These are phyloP conservation scores for Syrphus vitripennis DNA, from an alignment of 2,888 invertebrate species.

Conservation along the genomic window DNA sequence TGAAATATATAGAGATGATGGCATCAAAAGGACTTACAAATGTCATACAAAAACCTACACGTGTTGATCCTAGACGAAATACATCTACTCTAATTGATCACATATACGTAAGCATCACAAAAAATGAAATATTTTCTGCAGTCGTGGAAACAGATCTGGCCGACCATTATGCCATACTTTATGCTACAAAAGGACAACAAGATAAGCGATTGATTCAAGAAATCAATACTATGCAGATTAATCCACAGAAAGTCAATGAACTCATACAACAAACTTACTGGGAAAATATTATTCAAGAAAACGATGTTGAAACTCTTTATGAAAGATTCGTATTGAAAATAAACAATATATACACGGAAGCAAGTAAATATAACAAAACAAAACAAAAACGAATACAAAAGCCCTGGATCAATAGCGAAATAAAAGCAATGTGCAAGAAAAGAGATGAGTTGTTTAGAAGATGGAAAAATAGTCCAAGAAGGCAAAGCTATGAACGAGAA, in stretches of 20 bases:
- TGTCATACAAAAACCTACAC: not conserved
- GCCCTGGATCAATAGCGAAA: too few species aligned
- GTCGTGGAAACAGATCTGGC: too few species aligned
- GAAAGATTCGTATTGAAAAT: not conserved
- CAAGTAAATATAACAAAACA: conserved; percentile 9
- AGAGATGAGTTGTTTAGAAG: too few species aligned
- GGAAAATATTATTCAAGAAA: not conserved
- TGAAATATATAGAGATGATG: conserved; percentile 28
- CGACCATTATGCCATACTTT: too few species aligned
- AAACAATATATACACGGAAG: not conserved
- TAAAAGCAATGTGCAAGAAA: too few species aligned
- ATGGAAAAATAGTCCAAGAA: conserved; percentile 22
- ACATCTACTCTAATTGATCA: not conserved
- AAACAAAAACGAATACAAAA: too few species aligned
- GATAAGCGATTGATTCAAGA: too few species aligned
- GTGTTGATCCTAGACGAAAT: not conserved
- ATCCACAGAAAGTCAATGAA: too few species aligned
- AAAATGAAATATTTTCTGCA: too few species aligned
- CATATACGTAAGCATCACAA: too few species aligned
- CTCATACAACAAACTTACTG: conserved; percentile 5
- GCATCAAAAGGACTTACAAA: not conserved
- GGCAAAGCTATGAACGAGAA: not conserved
- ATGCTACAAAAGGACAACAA: too few species aligned
- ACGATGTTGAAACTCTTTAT: conserved; percentile 1
- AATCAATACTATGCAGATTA: too few species aligned